Percentiles rank a stretch among this genome's conserved stretches.
Conservation (phyloP, 2,797 vertebrate genomes). For the Falco berigora region DNA sequence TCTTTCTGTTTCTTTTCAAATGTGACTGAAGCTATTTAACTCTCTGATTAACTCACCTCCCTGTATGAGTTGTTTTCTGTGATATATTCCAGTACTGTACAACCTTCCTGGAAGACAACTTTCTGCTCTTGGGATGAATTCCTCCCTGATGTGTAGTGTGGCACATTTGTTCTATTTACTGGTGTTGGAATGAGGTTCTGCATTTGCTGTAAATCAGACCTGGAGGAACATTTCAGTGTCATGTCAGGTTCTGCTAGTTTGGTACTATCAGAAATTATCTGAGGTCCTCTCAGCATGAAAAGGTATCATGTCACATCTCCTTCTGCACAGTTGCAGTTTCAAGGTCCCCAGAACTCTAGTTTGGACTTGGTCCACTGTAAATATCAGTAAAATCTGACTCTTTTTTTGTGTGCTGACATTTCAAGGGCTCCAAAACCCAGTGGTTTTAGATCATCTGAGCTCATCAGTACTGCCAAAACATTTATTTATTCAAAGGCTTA, state of each 20-base stretch:
- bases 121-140: slow-evolving; percentile 7
- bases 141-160: not conserved
- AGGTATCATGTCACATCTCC: not conserved
- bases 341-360: not conserved
- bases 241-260: not conserved
- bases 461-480: not conserved
- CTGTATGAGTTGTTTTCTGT: slow-evolving; percentile 18
- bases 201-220: slow-evolving; percentile 13
- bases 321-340: not conserved
- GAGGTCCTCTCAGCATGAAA: not conserved
- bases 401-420: not conserved
- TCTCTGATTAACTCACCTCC: slow-evolving; percentile 20
- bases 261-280: not conserved
- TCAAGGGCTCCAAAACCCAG: not conserved
- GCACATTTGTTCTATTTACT: slow-evolving; percentile 12
- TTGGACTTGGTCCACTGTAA: not conserved
- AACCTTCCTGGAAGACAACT: not conserved
- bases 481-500: slow-evolving; percentile 19
- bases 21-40: slow-evolving; percentile 35
- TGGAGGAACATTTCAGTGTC: slow-evolving; percentile 16
- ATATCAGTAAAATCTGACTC: not conserved
- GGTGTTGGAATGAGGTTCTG: not conserved
- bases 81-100: slow-evolving; percentile 8
- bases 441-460: not conserved
- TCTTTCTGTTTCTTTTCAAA: slow-evolving; percentile 47